Evolutionary conservation across 2,888 invertebrate species (phyloP), one percentile per base, ranked within the genome.

Genomic region (Pinctada fucata): DNA sequence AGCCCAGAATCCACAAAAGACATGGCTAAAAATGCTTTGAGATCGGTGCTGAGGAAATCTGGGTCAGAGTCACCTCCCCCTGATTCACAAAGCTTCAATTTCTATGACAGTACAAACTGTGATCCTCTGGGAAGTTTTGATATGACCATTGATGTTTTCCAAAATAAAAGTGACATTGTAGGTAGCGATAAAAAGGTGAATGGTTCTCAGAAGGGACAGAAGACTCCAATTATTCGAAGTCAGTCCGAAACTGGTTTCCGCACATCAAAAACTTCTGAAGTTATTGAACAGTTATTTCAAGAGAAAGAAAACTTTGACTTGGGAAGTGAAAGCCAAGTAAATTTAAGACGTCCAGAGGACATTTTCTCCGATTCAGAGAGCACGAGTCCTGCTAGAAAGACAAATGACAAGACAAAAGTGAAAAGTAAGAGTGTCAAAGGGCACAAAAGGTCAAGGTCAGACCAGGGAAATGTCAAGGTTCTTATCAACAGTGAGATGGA

Each of bases 391-490:
- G 71, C n/a, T 66, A 31, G 79, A 80, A 31, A 51, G 66, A 10
- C 13, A 10, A 58, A 58, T 58, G 48, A 80, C 72, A n/a, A 73
- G 75, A 16, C 67, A 31, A 63, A 75, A 76, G 74, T 80, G 5
- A 50, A 63, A 67, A 13, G 58, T 13, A 80, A 72, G 72, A 76
- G 64, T 49, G 50, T 49, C 66, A 75, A 71, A 73, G 81, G 84
- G 63, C 88, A 88, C 69, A 88, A 88, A 80, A 83, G 88, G 78
- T 85, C 88, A 76, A 86, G 85, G 85, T 88, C 88, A 78, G 88
- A 88, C 79, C 82, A 85, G 52, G 83, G 82, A 79, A 84, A 84
- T 3, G 75, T 82, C 6, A 86, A 81, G 73, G 78, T 71, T 31
- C 31, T 31, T 31, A 31, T 31, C 31, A 31, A 31, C 31, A 31